These are phyloP conservation scores for Phoebastria nigripes DNA, from an alignment of 2,797 vertebrate species.

Conservation along the genomic window DNA sequence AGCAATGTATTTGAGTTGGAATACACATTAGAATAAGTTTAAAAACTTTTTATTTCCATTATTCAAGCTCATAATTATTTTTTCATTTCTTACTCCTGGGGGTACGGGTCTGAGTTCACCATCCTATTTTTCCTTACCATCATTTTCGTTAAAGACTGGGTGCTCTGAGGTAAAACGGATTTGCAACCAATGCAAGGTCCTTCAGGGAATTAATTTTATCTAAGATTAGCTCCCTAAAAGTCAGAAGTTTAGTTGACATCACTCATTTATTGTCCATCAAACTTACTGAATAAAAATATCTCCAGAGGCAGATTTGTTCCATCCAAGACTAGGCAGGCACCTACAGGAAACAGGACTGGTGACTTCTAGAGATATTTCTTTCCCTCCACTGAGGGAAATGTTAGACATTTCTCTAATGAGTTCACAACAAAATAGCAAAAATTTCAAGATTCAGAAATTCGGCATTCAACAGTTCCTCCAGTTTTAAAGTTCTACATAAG, in stretches of 20 bases:
- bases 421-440: neutral
- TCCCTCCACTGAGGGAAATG: neutral
- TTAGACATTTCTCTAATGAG: neutral
- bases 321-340: neutral
- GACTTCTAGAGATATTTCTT: neutral
- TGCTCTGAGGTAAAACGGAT: neutral
- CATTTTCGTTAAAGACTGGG: neutral
- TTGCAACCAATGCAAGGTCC: neutral
- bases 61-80: neutral
- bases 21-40: neutral
- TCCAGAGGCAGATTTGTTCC: neutral
- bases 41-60: neutral
- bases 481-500: neutral
- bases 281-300: neutral
- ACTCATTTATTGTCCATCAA: neutral
- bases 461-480: neutral
- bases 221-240: neutral
- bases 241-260: neutral
- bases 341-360: neutral
- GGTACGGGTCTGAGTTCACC: neutral
- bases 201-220: neutral
- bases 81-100: neutral
- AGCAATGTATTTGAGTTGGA: neutral
- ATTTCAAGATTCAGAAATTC: neutral
- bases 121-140: neutral